Conservation (phyloP, 1,140 invertebrate genomes). For the Diorhabda carinulata region DNA sequence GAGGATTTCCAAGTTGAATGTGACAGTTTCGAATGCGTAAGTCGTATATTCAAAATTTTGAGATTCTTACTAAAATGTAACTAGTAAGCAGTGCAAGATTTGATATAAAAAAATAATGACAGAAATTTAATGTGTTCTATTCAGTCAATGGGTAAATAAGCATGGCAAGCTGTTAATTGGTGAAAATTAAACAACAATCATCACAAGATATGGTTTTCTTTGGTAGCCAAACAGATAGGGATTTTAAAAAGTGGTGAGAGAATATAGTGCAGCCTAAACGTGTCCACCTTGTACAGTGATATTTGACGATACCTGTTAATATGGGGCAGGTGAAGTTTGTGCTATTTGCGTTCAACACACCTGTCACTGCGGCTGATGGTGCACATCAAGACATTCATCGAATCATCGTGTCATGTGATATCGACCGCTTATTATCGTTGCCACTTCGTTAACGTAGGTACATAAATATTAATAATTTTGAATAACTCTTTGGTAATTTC, state of each 20-base stretch:
- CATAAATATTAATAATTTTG: background rate
- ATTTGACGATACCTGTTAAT: slow-evolving; percentile 24
- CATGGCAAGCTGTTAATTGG: too few species aligned
- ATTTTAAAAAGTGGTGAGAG: slow-evolving; percentile 2
- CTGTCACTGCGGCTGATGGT: slow-evolving; percentile 22
- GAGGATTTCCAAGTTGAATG: too few species aligned
- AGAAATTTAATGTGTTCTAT: too few species aligned
- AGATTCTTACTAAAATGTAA: too few species aligned
- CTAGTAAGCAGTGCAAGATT: too few species aligned
- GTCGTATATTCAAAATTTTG: too few species aligned
- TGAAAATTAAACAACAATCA: too few species aligned
- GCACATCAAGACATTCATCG: slow-evolving; percentile 17
- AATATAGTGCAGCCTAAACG: background rate
- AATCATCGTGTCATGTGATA: slow-evolving; percentile 19
- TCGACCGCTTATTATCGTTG: slow-evolving; percentile 15
- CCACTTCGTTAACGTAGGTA: background rate
- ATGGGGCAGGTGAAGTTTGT: slow-evolving; percentile 23
- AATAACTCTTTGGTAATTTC: background rate
- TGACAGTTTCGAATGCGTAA: too few species aligned
- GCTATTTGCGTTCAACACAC: slow-evolving; percentile 22
- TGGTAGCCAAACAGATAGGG: background rate
- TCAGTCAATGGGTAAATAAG: too few species aligned
- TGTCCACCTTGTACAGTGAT: slow-evolving; percentile 23
- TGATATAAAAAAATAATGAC: too few species aligned
- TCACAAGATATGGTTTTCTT: too few species aligned